These are phyloP conservation scores for Chamaedrilus cognettii DNA, from an alignment of 2,888 invertebrate species.

Conservation along the genomic window DNA sequence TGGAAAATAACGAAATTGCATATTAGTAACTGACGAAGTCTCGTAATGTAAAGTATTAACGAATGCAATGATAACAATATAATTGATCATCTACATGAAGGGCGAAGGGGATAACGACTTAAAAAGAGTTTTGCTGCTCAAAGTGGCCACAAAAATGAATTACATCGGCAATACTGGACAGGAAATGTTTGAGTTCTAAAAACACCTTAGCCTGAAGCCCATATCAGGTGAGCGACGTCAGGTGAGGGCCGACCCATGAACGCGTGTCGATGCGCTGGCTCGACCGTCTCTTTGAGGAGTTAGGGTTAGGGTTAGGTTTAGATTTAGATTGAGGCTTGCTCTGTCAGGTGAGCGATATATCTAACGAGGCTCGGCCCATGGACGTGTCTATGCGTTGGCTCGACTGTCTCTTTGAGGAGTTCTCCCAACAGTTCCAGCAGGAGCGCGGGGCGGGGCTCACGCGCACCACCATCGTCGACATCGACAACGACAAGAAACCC, in stretches of 20 bases:
- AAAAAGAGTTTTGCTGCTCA: too few relatives aligned
- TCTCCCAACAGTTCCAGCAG: conserved; percentile 53
- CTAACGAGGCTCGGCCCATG: conserved; percentile 81
- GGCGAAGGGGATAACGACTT: too few relatives aligned
- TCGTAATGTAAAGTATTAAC: too few relatives aligned
- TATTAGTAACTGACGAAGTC: too few relatives aligned
- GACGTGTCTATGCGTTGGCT: conserved; percentile 83
- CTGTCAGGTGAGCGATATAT: conserved; percentile 85
- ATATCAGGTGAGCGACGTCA: conserved; percentile 84
- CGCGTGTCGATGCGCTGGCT: conserved; percentile 82
- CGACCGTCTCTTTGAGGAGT: conserved; percentile 71
- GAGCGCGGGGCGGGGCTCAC: conserved; percentile 81
- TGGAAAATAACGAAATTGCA: too few relatives aligned
- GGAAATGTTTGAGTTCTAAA: too few relatives aligned
- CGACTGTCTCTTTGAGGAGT: conserved; percentile 71
- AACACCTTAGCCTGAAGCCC: too few relatives aligned
- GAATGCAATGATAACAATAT: too few relatives aligned
- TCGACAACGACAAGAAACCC: conserved; percentile 81
- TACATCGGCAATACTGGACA: too few relatives aligned
- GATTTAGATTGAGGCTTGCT: conserved; percentile 68
- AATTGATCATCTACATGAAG: too few relatives aligned
- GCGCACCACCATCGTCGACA: conserved; percentile 84
- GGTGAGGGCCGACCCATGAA: conserved; percentile 83
- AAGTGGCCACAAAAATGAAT: too few relatives aligned
- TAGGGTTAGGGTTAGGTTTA: too few relatives aligned